Evolutionary conservation across 2,888 invertebrate genomes (phyloP), one percentile per base, ranked within the genome.

Genomic region (Melipona bicolor): DNA sequence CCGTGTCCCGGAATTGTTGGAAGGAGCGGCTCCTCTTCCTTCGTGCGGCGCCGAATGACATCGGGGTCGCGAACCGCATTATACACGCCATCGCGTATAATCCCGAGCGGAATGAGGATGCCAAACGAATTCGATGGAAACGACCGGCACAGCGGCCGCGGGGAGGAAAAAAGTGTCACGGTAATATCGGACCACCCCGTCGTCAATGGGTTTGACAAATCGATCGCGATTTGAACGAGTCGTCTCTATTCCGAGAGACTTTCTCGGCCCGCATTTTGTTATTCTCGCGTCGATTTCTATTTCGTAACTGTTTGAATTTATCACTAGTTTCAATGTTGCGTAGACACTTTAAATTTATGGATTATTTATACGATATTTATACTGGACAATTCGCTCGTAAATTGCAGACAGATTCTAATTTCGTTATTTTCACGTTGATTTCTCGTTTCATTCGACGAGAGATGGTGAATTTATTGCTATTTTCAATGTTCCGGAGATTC

Each of bases 51-150:
- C 72, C 70, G 75, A 52, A 70, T 69, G 79, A 87, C 88, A 91
- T 90, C 86, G 88, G 64, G 91, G 90, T 91, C 89, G 84, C 72
- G 85, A 79, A 83, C 85, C 84, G 86, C 87, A 88, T 92, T 90
- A 89, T 91, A 88, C 88, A 91, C 86, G 86, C 89, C 86, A 88
- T 89, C 87, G 80, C 81, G 82, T 89, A 91, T 90, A 90, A 92
- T 91, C 84, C 82, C 76, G 80, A 62, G 67, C 77, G 78, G 75
- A 79, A 86, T 74, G 79, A 81, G 85, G 69, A 56, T 61, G 43
- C 43, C 24, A 61, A 61, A 64, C 70, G 73, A 62, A 69, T 72
- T 19, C 65, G 65, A 59, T 49, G 69, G 61, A 61, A 56, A 52
- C 43, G 67, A 59, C 56, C 56, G 43, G 43, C 43, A 52, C 65